phyloP scores from a whole-genome alignment of 1,140 invertebrate genomes.

The Phocides pigmalion region DNA sequence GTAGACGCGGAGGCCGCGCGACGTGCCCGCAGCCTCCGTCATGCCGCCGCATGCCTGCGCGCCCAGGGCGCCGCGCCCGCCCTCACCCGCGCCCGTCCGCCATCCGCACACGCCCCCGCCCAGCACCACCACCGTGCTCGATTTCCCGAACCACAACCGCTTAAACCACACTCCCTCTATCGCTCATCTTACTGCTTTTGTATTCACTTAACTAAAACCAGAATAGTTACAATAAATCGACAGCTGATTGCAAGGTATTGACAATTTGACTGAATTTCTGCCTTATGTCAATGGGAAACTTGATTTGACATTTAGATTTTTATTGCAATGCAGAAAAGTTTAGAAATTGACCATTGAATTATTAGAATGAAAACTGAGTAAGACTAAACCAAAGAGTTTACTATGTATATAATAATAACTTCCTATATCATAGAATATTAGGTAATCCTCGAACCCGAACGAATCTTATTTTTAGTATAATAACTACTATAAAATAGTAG shows the following conservation, averaged over 20 bases:
- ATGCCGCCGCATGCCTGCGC: constrained; percentile 73
- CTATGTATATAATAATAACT: too few relatives aligned
- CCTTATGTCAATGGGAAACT: not conserved
- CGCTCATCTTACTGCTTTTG: constrained; percentile 57
- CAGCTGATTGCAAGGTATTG: constrained; percentile 73
- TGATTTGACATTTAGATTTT: constrained; percentile 29
- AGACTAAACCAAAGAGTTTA: too few relatives aligned
- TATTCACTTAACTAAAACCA: constrained; percentile 48
- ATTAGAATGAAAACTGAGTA: too few relatives aligned
- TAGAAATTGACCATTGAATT: too few relatives aligned
- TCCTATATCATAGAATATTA: too few relatives aligned
- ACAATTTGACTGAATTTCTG: constrained; percentile 7
- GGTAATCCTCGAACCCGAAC: too few relatives aligned
- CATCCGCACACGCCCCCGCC: constrained; percentile 67
- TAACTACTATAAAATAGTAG: too few relatives aligned
- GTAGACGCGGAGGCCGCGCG: constrained; percentile 89
- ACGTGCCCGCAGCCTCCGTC: constrained; percentile 78
- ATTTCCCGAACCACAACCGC: constrained; percentile 43
- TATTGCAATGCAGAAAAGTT: not conserved
- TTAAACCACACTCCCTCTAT: constrained; percentile 53
- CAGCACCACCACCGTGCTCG: constrained; percentile 63
- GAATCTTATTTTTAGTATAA: too few relatives aligned
- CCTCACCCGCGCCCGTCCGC: constrained; percentile 57
- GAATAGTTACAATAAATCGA: constrained; percentile 64
- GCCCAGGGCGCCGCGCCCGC: constrained; percentile 58